Base-by-base conservation (phyloP, 2,888 invertebrate genomes). In the Zhuqinia jingwanae region DNA sequence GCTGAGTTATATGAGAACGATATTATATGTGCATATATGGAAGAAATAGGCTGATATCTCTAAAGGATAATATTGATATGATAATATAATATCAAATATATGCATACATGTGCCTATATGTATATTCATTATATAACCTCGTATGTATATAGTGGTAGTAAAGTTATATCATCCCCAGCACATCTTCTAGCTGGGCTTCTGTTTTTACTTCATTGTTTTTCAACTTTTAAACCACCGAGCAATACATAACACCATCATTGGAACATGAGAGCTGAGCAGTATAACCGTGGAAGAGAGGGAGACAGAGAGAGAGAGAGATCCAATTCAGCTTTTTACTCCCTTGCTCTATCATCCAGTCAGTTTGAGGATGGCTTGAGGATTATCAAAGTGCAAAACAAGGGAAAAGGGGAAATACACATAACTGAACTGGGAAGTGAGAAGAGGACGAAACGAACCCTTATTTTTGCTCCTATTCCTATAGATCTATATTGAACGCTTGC, bases 321-420 rank as follows among this genome's bases (percentile, higher is more conserved):
- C 76, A 56, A 77, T 58, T 77, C 77, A 70, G 25, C 36, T 42
- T 58, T 42, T 58, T 58, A 22, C 58, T 70, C 81, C 81, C 68
- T 79, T 17, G 65, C 63, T 47, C 36, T 45, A 17, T 47, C 70
- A 70, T 45, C 47, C 25, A 70, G 70, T 45, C 1, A 20, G 65
- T 20, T n/a, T 6, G 36, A 36, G 20, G 20, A 47, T 70, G 63
- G 58, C 56, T 50, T 63, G 20, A 25, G 80, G 81, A 81, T 70
- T 81, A 81, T 58, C 70, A 81, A 73, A 81, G 70, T 68, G 68
- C 65, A 80, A 68, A 68, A 68, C 65, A 80, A 80, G 79, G 79
- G 79, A 65, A 65, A 68, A 20, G 68, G 68, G 79, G 68, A 53
- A 50, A 36, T 30, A 80, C 8, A 36, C 36, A 36, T 3, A 36